Percentiles rank a stretch among this genome's conserved stretches.
phyloP scores from a whole-genome alignment of 2,113 vertebrate genomes.

The Tringa solitaria region DNA sequence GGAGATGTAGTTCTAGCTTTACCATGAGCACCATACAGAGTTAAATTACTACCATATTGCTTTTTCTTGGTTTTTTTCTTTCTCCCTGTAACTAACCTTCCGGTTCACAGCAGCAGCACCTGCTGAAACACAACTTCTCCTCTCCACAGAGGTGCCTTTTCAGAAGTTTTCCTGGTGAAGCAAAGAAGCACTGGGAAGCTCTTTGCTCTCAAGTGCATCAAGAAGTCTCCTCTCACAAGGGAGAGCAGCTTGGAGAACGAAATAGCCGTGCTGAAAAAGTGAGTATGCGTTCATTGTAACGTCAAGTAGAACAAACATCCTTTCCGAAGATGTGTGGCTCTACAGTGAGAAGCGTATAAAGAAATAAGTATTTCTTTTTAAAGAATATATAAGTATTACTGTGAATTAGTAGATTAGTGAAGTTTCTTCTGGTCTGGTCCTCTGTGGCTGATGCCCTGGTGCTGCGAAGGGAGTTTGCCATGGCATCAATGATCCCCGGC shows the following conservation, averaged over 20 bases:
- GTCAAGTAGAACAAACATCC: background rate
- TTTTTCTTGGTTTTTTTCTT: background rate
- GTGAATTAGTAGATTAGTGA: background rate
- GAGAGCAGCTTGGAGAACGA: slow-evolving; percentile 92
- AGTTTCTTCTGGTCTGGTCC: background rate
- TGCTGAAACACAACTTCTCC: background rate
- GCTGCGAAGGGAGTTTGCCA: background rate
- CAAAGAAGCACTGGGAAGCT: slow-evolving; percentile 85
- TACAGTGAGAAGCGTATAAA: background rate
- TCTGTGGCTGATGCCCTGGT: background rate
- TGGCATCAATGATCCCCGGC: fast-evolving
- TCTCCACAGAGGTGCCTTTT: slow-evolving; percentile 87
- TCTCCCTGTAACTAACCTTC: background rate
- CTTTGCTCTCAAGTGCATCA: slow-evolving; percentile 93
- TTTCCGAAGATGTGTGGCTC: background rate
- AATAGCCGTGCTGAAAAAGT: slow-evolving; percentile 91
- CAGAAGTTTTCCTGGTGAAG: slow-evolving; percentile 91
- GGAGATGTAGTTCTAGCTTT: background rate
- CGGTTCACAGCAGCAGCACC: background rate
- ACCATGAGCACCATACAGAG: background rate
- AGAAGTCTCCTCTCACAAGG: slow-evolving; percentile 84
- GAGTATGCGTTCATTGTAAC: background rate
- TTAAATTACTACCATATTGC: background rate
- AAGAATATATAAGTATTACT: background rate
- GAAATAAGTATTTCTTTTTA: background rate